These are phyloP conservation scores for Micrasema minimum DNA, from an alignment of 1,140 invertebrate genomes.

Conservation along the genomic window DNA sequence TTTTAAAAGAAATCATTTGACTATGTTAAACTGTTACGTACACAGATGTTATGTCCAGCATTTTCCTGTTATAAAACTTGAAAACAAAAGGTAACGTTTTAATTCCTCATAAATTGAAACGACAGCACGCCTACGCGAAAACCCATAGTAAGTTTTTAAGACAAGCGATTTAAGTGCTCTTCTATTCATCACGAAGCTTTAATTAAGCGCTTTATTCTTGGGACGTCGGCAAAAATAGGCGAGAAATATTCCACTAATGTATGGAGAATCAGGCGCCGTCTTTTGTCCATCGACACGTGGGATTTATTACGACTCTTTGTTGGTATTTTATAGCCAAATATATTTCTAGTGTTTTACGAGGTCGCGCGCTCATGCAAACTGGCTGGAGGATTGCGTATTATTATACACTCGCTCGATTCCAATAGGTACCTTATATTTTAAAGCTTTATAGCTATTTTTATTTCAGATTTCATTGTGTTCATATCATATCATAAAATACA, in stretches of 20 bases:
- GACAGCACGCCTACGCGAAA: constrained; percentile 10
- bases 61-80: no score
- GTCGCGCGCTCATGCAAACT: not conserved
- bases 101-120: not conserved
- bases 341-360: constrained; percentile 18
- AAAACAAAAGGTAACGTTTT: not conserved
- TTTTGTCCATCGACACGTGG: constrained; percentile 35
- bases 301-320: constrained; percentile 31
- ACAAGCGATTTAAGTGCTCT: constrained; percentile 11
- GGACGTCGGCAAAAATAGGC: constrained; percentile 17
- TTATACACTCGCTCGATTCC: not conserved
- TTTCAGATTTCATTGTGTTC: no score
- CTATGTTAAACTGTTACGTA: no score
- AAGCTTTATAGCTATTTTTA: no score
- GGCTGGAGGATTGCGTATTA: not conserved
- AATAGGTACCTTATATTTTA: no score
- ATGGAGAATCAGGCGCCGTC: constrained; percentile 26
- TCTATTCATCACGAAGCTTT: constrained; percentile 20
- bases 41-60: no score
- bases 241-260: constrained; percentile 10
- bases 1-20: no score
- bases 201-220: constrained; percentile 25
- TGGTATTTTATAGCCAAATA: constrained; percentile 23
- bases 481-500: no score
- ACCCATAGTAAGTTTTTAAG: constrained; percentile 13